Evolutionary conservation across 1,140 invertebrate genomes (phyloP), one percentile per base, ranked within the genome.

Genomic region (Bilobella aurantiaca): DNA sequence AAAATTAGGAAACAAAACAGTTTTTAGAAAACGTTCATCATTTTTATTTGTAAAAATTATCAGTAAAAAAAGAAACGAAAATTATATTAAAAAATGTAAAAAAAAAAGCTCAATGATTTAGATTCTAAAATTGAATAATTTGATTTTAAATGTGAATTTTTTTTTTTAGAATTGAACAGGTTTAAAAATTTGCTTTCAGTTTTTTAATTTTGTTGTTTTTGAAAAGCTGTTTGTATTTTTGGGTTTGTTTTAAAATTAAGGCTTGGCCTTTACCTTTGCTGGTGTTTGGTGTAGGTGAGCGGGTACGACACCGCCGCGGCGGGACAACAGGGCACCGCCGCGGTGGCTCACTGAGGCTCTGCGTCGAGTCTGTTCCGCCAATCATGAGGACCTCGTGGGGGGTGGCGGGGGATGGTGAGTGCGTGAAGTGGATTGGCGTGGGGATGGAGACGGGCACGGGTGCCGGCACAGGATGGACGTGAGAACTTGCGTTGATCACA

Each of bases 191-290:
- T 12, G n/a, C 8, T n/a, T 42, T 42, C 37, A 42, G 37, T 42
- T 42, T 42, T 42, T 42, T 12, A 42, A 42, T n/a, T 42, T 42
- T 8, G 37, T 12, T 42, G 8, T 8, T n/a, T 42, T 42, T 12
- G n/a, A n/a, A 42, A n/a, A 29, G 31, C 23, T 3, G 21, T 14
- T 31, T 14, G 14, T n/a, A n/a, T n/a, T n/a, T n/a, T n/a, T n/a
- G n/a, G n/a, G n/a, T n/a, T n/a, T n/a, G n/a, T n/a, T n/a, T n/a
- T n/a, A n/a, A n/a, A n/a, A n/a, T n/a, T 29, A 29, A 32, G 18
- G 12, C 14, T 30, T 42, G 42, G n/a, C 34, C 49, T 62, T 73
- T 67, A 74, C 68, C 69, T 69, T 71, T 74, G 63, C 66, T 75
- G 31, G 67, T 73, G 57, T 72, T 72, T 8, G 71, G 71, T 27